These are phyloP conservation scores for Crotalus viridis DNA, from an alignment of 2,113 vertebrate genomes.

Conservation along the genomic window DNA sequence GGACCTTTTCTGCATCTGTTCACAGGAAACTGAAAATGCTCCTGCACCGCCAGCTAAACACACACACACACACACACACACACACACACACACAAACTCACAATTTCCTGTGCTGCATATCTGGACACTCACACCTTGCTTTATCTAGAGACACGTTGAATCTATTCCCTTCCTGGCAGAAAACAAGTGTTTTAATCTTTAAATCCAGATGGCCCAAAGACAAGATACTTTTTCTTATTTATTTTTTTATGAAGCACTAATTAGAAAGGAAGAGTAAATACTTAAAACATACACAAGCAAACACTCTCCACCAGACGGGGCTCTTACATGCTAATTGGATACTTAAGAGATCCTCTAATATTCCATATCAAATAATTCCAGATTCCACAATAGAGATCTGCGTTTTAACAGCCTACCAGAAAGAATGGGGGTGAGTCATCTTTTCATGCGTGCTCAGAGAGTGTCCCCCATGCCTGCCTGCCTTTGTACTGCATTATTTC, in stretches of 20 bases:
- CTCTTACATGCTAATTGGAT: constrained; percentile 57
- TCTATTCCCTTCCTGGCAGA: not conserved
- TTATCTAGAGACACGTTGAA: not conserved
- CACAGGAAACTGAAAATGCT: not conserved
- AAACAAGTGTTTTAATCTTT: constrained; percentile 34
- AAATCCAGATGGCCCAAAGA: constrained; percentile 51
- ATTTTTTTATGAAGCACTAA: constrained; percentile 69
- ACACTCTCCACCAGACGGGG: constrained; percentile 34
- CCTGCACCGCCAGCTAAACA: not conserved
- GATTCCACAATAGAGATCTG: not conserved
- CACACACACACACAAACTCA: not conserved
- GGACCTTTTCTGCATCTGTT: not conserved
- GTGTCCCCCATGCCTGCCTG: not conserved
- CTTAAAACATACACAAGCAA: constrained; percentile 53
- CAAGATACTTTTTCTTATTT: constrained; percentile 60
- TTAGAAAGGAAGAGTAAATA: constrained; percentile 62
- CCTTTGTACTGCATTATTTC: not conserved
- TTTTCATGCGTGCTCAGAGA: not conserved
- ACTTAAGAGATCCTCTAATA: constrained; percentile 59
- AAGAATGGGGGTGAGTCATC: not conserved
- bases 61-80: not conserved
- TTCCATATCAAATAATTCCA: constrained; percentile 53
- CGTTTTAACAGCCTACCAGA: not conserved
- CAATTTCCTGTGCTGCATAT: not conserved
- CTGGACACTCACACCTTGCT: not conserved